phyloP scores from a whole-genome alignment of 2,113 vertebrate species.

The Myiagra hebetior region DNA sequence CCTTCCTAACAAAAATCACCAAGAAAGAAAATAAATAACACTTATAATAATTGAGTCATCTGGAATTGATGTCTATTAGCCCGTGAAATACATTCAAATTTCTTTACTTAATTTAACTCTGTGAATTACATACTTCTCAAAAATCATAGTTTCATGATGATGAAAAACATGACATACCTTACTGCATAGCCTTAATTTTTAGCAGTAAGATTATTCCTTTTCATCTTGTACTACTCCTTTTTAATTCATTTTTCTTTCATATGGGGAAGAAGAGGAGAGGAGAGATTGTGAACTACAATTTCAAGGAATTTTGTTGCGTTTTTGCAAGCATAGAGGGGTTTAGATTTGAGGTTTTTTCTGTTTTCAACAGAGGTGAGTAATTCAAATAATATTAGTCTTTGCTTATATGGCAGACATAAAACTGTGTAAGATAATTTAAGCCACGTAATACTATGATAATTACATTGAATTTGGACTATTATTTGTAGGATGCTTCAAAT shows the following conservation, averaged over 20 bases:
- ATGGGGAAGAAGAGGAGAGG: background rate
- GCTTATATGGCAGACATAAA: background rate
- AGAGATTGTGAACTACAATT: background rate
- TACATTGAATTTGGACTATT: conserved; percentile 23
- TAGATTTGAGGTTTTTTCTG: background rate
- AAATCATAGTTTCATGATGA: background rate
- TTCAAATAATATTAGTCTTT: conserved; percentile 10
- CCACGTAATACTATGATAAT: conserved; percentile 17
- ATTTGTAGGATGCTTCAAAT: conserved; percentile 32
- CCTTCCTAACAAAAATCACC: background rate
- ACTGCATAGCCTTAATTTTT: background rate
- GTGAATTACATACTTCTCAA: background rate
- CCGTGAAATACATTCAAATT: background rate
- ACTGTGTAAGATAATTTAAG: conserved; percentile 10
- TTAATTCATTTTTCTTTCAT: background rate
- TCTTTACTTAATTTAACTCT: background rate
- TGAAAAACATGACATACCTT: background rate
- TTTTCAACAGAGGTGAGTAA: background rate
- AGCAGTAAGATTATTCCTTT: background rate
- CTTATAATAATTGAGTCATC: background rate
- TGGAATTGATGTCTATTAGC: background rate
- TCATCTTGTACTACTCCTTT: background rate
- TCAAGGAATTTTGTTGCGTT: background rate
- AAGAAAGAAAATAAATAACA: background rate
- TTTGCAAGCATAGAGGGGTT: background rate